Conservation (phyloP, 2,797 vertebrate genomes). For the Fundulus diaphanus region DNA sequence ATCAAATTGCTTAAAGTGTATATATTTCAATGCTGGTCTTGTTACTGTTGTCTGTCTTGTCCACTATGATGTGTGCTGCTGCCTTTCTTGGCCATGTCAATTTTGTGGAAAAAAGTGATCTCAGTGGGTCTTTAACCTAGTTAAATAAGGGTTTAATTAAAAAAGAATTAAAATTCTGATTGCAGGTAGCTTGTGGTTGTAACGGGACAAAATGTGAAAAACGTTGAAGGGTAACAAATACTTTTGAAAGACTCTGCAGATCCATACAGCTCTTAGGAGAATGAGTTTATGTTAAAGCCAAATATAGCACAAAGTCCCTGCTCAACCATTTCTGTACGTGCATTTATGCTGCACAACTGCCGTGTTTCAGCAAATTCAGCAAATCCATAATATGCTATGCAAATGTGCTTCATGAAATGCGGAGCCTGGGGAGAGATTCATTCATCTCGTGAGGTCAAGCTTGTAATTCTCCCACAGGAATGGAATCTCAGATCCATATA, state of each 20-base stretch:
- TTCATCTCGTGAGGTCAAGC: conserved; percentile 44
- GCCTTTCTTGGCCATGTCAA: too few species aligned
- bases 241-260: not conserved
- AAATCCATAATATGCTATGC: conserved; percentile 44
- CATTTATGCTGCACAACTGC: conserved; percentile 26
- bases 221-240: not conserved
- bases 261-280: not conserved
- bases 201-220: not conserved
- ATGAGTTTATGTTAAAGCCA: not conserved
- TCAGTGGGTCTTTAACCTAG: too few species aligned
- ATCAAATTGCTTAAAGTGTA: too few species aligned
- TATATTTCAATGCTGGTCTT: too few species aligned
- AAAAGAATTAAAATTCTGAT: too few species aligned
- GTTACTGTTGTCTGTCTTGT: too few species aligned
- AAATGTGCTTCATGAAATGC: conserved; percentile 54
- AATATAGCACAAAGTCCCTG: conserved; percentile 36
- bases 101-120: too few species aligned
- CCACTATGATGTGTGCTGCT: too few species aligned
- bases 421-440: conserved; percentile 43
- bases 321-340: conserved; percentile 22
- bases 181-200: not conserved
- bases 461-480: conserved; percentile 25
- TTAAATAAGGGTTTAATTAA: too few species aligned
- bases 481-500: conserved; percentile 34
- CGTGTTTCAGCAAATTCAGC: conserved; percentile 53